These are phyloP conservation scores for Patiria pectinifera DNA, from an alignment of 53 echinoderm and acorn worm species.

Conservation along the genomic window DNA sequence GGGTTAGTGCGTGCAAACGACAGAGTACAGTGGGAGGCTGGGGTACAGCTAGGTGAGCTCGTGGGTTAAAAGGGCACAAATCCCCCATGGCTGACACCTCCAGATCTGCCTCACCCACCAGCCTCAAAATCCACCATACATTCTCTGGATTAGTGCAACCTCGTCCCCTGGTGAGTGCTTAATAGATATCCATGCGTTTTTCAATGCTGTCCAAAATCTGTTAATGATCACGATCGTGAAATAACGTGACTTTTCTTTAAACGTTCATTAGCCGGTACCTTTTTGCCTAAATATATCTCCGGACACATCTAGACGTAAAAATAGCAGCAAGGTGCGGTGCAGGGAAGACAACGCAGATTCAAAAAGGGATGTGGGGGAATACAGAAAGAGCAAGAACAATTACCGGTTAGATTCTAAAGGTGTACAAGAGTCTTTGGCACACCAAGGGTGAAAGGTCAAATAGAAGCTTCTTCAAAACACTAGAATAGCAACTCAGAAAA, in stretches of 20 bases:
- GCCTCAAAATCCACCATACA: background rate
- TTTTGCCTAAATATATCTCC: constrained; percentile 56
- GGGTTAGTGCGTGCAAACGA: background rate
- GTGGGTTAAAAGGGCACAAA: background rate
- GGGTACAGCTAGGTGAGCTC: background rate
- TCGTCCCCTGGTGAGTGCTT: background rate
- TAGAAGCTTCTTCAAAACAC: constrained; percentile 6
- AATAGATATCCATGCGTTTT: constrained; percentile 11
- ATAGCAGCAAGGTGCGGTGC: constrained; percentile 51
- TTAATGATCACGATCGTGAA: constrained; percentile 13
- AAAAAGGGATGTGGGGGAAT: constrained; percentile 3
- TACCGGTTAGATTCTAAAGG: constrained; percentile 36
- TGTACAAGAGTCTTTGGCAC: constrained; percentile 21
- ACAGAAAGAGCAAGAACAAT: constrained; percentile 57
- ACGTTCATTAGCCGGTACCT: constrained; percentile 37
- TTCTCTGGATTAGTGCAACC: background rate
- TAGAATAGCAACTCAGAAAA: background rate
- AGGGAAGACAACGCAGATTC: constrained; percentile 22
- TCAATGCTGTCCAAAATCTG: background rate
- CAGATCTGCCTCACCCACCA: background rate
- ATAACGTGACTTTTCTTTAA: background rate
- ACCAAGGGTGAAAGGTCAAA: constrained; percentile 49
- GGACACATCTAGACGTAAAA: constrained; percentile 44
- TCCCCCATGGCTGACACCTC: background rate
- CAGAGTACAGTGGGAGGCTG: background rate